Base-by-base conservation (phyloP, 2,797 vertebrate genomes). In the Xiphophorus birchmanni region DNA sequence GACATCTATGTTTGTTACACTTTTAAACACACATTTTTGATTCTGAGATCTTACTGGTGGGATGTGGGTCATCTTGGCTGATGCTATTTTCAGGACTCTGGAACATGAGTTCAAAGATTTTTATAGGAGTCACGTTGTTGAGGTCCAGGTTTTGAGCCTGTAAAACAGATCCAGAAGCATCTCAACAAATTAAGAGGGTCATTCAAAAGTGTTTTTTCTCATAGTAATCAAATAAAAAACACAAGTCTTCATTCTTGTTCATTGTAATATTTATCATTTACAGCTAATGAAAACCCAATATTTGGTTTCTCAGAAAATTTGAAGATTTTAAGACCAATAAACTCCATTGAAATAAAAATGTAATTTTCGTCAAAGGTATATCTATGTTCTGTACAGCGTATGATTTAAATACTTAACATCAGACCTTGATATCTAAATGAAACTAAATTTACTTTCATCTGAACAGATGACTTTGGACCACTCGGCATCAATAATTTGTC, bases 71-170 rank as follows among this genome's bases (percentile, higher is more conserved):
- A n/a, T 99, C 98, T 90, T 97, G 96, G 90, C 96, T 97, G 56
- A 96, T 88, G 35, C 96, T 94, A 76, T 96, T 97, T 84, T 99
- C 98, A 69, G 97, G 96, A 95, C 96, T 98, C 96, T 98, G 98
- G 93, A 99, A 99, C 96, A 99, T 98, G 17, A 98, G 97, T 94
- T 99, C 98, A 84, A 99, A 99, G 90, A 99, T 97, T 94, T 96
- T 96, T 94, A 97, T 97, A 87, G 98, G 96, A 82, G 98, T 98
- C 84, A 97, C 95, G 89, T 95, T 98, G 94, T 95, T 97, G 90
- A 99, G 93, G 92, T 98, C 97, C 92, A 98, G 94, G 93, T 97
- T 96, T 40, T 98, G 97, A 85, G 95, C 96, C 97, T 98, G 94
- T 48, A 87, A 91, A 77, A 67, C 35, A 63, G 26, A 40, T 23